Conservation (phyloP, 2,797 vertebrate species). For the Lemur catta region DNA sequence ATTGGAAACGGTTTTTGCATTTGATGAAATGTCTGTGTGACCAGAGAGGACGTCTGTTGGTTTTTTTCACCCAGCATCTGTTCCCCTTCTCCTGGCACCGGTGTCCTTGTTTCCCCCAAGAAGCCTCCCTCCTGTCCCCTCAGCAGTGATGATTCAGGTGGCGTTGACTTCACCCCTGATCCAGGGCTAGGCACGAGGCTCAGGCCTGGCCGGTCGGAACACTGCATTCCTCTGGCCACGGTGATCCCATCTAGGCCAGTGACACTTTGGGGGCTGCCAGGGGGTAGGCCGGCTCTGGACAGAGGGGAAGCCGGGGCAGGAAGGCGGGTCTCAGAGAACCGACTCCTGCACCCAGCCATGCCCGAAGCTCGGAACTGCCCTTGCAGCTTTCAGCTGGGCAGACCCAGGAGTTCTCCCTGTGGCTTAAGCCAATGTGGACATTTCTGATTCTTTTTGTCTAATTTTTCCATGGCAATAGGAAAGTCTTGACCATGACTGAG, state of each 20-base stretch:
- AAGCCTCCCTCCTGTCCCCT: not conserved
- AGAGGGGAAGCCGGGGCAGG: not conserved
- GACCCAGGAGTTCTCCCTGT: not conserved
- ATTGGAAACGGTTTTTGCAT: not conserved
- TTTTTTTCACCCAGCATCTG: not conserved
- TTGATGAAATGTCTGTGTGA: not conserved
- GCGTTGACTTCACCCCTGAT: not conserved
- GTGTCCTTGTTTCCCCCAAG: not conserved
- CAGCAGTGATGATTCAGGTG: not conserved
- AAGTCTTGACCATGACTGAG: not conserved
- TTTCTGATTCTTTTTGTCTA: not conserved
- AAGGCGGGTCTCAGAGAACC: not conserved
- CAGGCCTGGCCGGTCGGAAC: not conserved
- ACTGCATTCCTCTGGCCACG: not conserved
- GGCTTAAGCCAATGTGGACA: no score
- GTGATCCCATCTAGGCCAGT: not conserved
- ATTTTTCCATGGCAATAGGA: not conserved
- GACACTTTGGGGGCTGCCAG: not conserved
- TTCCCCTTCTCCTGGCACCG: not conserved
- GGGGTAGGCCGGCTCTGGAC: not conserved
- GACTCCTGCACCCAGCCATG: not conserved
- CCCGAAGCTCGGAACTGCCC: not conserved
- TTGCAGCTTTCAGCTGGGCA: not conserved
- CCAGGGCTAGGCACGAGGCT: not conserved
- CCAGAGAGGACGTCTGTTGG: not conserved